Evolutionary conservation across 2,888 invertebrate species (phyloP), one percentile per base, ranked within the genome.

Genomic region (Troilus luridus): DNA sequence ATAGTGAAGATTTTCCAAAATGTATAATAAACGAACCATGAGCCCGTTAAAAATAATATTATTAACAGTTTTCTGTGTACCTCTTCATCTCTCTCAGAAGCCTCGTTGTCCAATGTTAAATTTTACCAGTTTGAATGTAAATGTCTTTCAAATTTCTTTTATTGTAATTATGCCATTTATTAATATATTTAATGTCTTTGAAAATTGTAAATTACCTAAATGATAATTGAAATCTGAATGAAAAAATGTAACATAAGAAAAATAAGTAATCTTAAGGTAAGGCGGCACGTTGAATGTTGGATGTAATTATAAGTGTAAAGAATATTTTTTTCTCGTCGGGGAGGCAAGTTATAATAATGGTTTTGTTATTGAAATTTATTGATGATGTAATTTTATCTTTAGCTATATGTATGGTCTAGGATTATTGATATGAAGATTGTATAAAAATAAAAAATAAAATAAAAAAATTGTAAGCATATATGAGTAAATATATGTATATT

Each of bases 131-230:
- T 85, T 85, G 56, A 85, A 85, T 85, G 85, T 85, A 54, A 85
- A 85, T 85, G 85, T 85, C 85, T 85, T 85, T 85, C 85, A 85
- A 85, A 1, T 85, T 85, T 85, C 85, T 85, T 85, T 85, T 85
- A 56, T 85, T 85, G 21, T 85, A n/a, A 56, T 56, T 85, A 56
- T 54, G n/a, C 21, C 56, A 85, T 56, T 85, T 85, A 10, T 85
- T 85, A n/a, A 85, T 54, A n/a, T 85, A 56, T 85, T 6, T 85
- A 85, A 12, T 85, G 85, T 85, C 85, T 56, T 85, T 85, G 54
- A 85, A 56, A 85, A 85, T 85, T 85, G 85, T 85, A 85, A 85
- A 85, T 85, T 85, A n/a, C n/a, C n/a, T n/a, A n/a, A n/a, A 85
- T 85, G 54, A 85, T n/a, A 54, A 85, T 54, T 54, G 21, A 54